Evolutionary conservation across 2,113 vertebrate genomes (phyloP), one percentile per base, ranked within the genome.

Genomic region (Phrynocephalus versicolor): DNA sequence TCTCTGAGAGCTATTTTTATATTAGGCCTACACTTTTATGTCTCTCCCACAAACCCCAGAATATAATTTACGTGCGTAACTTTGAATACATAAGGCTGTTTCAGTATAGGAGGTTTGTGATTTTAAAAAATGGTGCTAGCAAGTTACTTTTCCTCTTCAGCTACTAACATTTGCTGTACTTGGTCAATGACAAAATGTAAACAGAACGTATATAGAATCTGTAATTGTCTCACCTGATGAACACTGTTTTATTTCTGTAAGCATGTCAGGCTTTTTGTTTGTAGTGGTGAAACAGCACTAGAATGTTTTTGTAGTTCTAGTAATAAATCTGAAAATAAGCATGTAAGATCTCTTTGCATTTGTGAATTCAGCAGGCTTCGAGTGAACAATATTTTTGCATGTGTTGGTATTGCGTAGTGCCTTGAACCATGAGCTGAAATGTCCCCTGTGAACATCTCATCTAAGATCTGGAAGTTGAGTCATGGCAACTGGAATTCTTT

Each of bases 1-100:
- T 5, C 85, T 85, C 79, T 41, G 89, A 85, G 15, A 92, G 75
- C 86, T 88, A 18, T 87, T 93, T 62, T 86, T 60, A 87, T 81
- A 81, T 85, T 74, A 57, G 33, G 21, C 7, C 23, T 3, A 8
- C 0, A 1, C 70, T n/a, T 76, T 33, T 55, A 35, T 58, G 64
- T 67, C 13, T 25, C 27, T 77, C 27, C 3, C 45, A 19, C 58
- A 55, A 77, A 58, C 9, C 35, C 62, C 27, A 75, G 51, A 71
- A 15, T 39, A n/a, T 14, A 33, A 81, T 84, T 0, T 57, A 85
- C 85, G 77, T 79, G 41, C 69, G 35, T 14, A 75, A 80, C 76
- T 89, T 88, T 27, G 23, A 6, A 2, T 76, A 39, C 41, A 41
- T 33, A 71, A 14, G 14, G 33, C 33, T 23, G 3, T 86, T 64